A percentile compares a stretch with the other conserved stretches of the same genome.
Conservation (phyloP, 2,113 vertebrate species). For the Salvelinus alpinus region DNA sequence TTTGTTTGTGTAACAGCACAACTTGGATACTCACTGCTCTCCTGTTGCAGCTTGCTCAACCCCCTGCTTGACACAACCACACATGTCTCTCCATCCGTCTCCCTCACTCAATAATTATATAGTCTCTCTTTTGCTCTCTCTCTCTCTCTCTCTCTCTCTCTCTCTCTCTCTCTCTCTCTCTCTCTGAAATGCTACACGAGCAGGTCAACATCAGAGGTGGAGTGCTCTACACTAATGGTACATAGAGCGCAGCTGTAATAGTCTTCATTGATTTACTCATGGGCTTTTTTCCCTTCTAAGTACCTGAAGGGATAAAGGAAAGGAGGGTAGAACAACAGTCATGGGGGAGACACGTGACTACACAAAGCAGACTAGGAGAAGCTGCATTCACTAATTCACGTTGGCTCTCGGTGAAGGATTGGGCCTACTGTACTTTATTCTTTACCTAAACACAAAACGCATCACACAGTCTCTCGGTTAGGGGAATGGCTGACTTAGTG, state of each 20-base stretch:
- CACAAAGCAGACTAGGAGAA: background rate
- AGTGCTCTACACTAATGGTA: conserved; percentile 40
- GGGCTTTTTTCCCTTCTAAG: conserved; percentile 18
- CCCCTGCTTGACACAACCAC: background rate
- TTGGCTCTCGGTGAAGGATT: background rate
- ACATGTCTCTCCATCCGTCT: conserved; percentile 9
- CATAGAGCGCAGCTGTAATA: conserved; percentile 35
- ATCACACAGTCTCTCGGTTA: background rate
- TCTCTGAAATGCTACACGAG: conserved; percentile 45
- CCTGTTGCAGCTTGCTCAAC: background rate
- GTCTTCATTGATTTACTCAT: conserved; percentile 51
- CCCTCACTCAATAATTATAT: background rate
- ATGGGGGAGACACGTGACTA: background rate
- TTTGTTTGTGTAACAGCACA: background rate
- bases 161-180: conserved; percentile 19
- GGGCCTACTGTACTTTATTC: background rate
- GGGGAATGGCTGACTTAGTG: too few relatives aligned
- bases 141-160: conserved; percentile 14
- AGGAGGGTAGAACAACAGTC: conserved; percentile 11
- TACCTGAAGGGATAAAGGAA: background rate
- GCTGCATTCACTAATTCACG: background rate
- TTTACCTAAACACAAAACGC: background rate
- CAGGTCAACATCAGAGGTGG: conserved; percentile 31
- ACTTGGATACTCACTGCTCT: background rate
- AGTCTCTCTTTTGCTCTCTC: conserved; percentile 5